Conservation (phyloP, 1,140 invertebrate genomes). For the Steinernema khuongi region DNA sequence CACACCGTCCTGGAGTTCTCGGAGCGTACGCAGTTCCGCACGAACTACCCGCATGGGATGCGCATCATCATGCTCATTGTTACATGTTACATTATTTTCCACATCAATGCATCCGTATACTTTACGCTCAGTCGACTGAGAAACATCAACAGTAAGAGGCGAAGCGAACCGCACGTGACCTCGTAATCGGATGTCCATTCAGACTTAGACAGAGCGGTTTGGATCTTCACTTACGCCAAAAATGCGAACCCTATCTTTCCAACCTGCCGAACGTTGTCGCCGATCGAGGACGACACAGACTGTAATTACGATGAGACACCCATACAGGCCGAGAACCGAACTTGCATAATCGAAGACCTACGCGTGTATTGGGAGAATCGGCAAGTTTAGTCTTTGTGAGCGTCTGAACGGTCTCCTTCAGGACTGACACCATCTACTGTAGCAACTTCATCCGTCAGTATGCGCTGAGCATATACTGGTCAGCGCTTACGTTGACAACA, state of each 20-base stretch:
- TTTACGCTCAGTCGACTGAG: conserved; percentile 28
- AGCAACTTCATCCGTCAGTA: conserved; percentile 37
- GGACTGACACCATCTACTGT: background rate
- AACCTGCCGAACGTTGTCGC: conserved; percentile 7
- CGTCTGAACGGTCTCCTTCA: background rate
- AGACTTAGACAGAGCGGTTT: conserved; percentile 10
- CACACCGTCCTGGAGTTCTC: background rate
- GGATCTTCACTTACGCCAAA: conserved; percentile 21
- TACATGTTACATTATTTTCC: conserved; percentile 29
- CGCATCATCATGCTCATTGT: conserved; percentile 27
- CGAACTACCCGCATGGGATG: conserved; percentile 27
- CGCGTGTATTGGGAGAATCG: conserved; percentile 23
- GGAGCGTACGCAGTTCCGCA: conserved; percentile 6
- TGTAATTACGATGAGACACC: background rate
- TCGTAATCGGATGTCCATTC: background rate
- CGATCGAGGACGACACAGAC: background rate
- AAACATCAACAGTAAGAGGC: conserved; percentile 1
- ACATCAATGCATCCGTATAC: conserved; percentile 37
- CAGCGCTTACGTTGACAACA: conserved; percentile 35
- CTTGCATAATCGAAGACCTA: background rate
- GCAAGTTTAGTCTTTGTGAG: background rate
- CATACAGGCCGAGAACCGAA: conserved; percentile 18
- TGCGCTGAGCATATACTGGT: conserved; percentile 37
- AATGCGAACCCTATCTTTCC: conserved; percentile 14
- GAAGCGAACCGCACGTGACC: background rate